Conservation (phyloP, 2,797 vertebrate genomes). For the Erpetoichthys calabaricus region DNA sequence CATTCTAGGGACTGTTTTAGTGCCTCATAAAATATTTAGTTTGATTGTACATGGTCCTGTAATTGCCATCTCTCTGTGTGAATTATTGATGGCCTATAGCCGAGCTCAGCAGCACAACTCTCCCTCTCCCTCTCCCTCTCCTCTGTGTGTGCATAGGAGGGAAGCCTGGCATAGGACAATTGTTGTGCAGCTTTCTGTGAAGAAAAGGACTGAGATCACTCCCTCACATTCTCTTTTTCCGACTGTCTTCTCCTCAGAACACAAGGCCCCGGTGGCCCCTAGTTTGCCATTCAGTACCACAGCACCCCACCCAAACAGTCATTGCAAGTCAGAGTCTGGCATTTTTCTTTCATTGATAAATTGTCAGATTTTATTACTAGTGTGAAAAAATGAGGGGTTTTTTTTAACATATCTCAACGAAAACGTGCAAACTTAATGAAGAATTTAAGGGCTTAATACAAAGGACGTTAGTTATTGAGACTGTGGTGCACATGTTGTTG, state of each 20-base stretch:
- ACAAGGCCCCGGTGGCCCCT: neutral
- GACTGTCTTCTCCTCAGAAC: neutral
- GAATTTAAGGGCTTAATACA: too few relatives aligned
- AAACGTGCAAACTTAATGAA: too few relatives aligned
- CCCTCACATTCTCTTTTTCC: neutral
- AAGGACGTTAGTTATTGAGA: too few relatives aligned
- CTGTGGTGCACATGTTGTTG: too few relatives aligned
- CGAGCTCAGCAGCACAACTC: conserved; percentile 33
- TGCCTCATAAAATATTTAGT: conserved; percentile 70
- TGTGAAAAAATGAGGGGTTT: too few relatives aligned
- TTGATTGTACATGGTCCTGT: conserved; percentile 65
- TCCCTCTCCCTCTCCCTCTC: conserved; percentile 9
- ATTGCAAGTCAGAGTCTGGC: neutral
- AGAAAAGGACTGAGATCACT: too few relatives aligned
- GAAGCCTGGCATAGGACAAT: neutral
- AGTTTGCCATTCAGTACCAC: neutral
- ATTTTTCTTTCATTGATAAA: neutral
- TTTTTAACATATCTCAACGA: too few relatives aligned
- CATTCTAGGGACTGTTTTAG: conserved; percentile 59
- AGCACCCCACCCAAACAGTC: neutral
- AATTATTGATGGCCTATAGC: conserved; percentile 61
- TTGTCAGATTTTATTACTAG: too few relatives aligned
- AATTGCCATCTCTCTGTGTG: conserved; percentile 61
- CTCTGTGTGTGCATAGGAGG: neutral
- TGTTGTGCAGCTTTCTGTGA: too few relatives aligned